Evolutionary conservation across 2,113 vertebrate genomes (phyloP), one percentile per base, ranked within the genome.

Genomic region (Campylorhamphus procurvoides): DNA sequence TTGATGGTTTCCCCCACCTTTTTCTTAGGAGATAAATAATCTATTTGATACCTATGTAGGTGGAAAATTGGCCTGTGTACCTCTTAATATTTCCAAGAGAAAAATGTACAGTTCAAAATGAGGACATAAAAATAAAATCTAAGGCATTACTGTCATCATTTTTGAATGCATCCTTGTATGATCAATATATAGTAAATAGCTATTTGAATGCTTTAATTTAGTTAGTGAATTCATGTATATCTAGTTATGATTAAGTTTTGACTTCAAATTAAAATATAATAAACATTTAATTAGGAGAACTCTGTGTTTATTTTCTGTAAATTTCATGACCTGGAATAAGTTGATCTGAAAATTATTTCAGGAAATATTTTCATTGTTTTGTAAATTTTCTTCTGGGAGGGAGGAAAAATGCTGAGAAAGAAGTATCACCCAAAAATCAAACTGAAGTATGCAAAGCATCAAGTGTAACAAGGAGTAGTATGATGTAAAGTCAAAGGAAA

Each of bases 161-260:
- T 86, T 56, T 80, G 81, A 64, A 55, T 60, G 7, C 17, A 46
- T 75, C 33, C 47, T 84, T 84, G 12, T 94, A 15, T 75, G 37
- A 44, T 84, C 52, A 52, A 14, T 59, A 50, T 33, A 23, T 28
- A 91, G 20, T 55, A 31, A 59, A 8, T 72, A 58, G 31, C 63
- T 92, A 37, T 44, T 28, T 49, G 6, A 67, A 33, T 85, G 50
- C 53, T 85, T 95, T 86, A 78, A 56, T 93, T 77, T 72, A 63
- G 33, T 71, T 91, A 77, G 20, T 80, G 19, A 82, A 76, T 87
- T 83, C 2, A 20, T 71, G 22, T 84, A 35, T 83, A 56, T 82
- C n/a, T 84, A 74, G 44, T 88, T 88, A 59, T 29, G 12, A 35
- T 71, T 90, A 80, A 83, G 15, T 12, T 90, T 94, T 86, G 59